Evolutionary conservation across 2,797 vertebrate species (phyloP), one percentile per base, ranked within the genome.

Genomic region (Sebastes steindachneri): DNA sequence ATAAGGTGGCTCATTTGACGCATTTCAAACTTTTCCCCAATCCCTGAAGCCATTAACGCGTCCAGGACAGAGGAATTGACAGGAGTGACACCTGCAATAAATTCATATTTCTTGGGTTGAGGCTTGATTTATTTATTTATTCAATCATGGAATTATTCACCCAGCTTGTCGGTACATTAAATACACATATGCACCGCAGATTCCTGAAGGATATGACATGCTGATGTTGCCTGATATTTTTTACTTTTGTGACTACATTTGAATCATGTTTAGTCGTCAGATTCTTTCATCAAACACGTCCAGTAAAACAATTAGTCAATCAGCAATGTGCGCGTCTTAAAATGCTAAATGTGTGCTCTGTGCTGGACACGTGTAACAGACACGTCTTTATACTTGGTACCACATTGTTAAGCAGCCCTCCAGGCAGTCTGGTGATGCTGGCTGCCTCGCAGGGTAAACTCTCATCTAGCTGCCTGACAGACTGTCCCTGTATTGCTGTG

Each of bases 1-100:
- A 92, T 89, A 89, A 86, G 90, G 88, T 88, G 87, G 74, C 84
- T 94, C 88, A 89, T 94, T 93, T 91, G 90, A 92, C 28, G 60
- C 83, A 83, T 89, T 88, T 93, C 88, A 86, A 90, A 83, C 57
- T 81, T 82, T 88, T 76, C 57, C 78, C 15, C 57, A 74, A 26
- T 62, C 77, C 79, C 35, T 23, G 58, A 75, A 75, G 86, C 74
- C 60, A 70, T 88, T 75, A 82, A 85, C 31, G 59, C 5, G 2
- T 68, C 74, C 62, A 57, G 73, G 63, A 85, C 70, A 35, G 53
- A 71, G 68, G 64, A 66, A 59, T 10, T 89, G 89, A 90, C 80
- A 80, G 75, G 28, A 58, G 35, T 83, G 92, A 91, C 90, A 89
- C 68, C 63, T 77, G 75, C 75, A 77, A 86, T 73, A 71, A 85